Conservation (phyloP, 2,113 vertebrate genomes). For the Varanus komodoensis region DNA sequence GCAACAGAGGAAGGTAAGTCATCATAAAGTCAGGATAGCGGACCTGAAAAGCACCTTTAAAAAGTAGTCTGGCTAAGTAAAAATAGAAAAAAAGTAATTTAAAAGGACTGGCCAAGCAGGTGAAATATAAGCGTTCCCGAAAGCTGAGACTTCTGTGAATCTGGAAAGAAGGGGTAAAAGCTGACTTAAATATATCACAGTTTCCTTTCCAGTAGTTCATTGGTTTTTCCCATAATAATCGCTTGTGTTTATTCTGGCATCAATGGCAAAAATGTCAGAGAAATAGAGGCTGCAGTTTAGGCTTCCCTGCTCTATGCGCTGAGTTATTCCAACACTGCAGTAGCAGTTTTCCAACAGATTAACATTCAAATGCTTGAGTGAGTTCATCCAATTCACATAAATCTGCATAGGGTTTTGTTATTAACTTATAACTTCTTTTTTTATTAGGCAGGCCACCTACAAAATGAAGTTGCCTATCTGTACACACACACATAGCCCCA, state of each 20-base stretch:
- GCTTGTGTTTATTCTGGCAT: constrained; percentile 64
- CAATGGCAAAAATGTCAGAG: constrained; percentile 59
- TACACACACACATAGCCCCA: not conserved
- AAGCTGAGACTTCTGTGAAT: constrained; percentile 54
- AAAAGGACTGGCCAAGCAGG: not conserved
- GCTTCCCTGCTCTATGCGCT: constrained; percentile 10
- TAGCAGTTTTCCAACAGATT: constrained; percentile 76
- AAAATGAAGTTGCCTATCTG: constrained; percentile 33
- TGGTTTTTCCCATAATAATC: constrained; percentile 39
- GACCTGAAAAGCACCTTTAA: constrained; percentile 1
- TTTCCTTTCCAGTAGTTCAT: constrained; percentile 51
- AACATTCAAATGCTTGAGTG: constrained; percentile 61
- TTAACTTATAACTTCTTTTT: constrained; percentile 49
- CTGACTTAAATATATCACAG: not conserved
- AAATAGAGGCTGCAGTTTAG: constrained; percentile 14
- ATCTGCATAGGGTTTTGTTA: constrained; percentile 52
- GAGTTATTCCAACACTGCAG: constrained; percentile 69
- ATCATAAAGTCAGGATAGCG: not conserved
- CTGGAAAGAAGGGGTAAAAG: not conserved
- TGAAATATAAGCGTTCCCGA: constrained; percentile 37
- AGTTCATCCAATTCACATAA: constrained; percentile 55
- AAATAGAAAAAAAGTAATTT: constrained; percentile 28
- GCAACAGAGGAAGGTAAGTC: not conserved
- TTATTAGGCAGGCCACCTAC: constrained; percentile 64
- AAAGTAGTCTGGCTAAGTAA: not conserved